Evolutionary conservation across 2,797 vertebrate species (phyloP), one percentile per base, ranked within the genome.

Genomic region (Pseudochirops cupreus): DNA sequence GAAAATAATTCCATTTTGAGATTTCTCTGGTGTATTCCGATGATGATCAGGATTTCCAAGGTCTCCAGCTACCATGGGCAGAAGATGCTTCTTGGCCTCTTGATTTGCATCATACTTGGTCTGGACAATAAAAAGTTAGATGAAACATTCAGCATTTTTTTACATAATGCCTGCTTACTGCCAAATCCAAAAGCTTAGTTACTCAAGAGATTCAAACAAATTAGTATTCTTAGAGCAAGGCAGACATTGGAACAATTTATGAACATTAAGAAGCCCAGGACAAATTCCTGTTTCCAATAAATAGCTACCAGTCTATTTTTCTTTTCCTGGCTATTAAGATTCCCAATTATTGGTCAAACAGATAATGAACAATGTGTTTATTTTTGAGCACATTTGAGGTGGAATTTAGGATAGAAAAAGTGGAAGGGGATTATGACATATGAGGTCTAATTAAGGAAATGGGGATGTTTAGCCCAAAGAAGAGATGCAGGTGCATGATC

Each of bases 31-130:
- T 0, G 98, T 95, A 89, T 57, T 98, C 50, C 98, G 95, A 31
- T 97, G 98, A 55, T 98, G 98, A 21, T 99, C 99, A 90, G 99
- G 98, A 82, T 98, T 98, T 95, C 99, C 96, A 87, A 99, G 98
- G 97, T 99, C 99, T 93, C 99, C 99, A 0, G 99, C 98, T 4
- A 99, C 97, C 57, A 99, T 93, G 0, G 99, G 99, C 95, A 99
- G 99, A 92, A 99, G 97, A 97, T 99, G 99, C 98, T 99, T 99
- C 98, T 99, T 99, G 52, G 99, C 99, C 82, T 99, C 99, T 97
- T 99, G 99, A 98, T 99, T 99, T 0, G 99, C 98, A 0, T 99
- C 99, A 0, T 99, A 99, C 97, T 99, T 99, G 91, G 99, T 99
- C 99, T 99, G 98, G 1, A 54, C 93, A 31, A 90, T 92, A 97